Evolutionary conservation across 23 tunicate genomes (phyloP).

Genomic region (Trididemnum clinides): DNA sequence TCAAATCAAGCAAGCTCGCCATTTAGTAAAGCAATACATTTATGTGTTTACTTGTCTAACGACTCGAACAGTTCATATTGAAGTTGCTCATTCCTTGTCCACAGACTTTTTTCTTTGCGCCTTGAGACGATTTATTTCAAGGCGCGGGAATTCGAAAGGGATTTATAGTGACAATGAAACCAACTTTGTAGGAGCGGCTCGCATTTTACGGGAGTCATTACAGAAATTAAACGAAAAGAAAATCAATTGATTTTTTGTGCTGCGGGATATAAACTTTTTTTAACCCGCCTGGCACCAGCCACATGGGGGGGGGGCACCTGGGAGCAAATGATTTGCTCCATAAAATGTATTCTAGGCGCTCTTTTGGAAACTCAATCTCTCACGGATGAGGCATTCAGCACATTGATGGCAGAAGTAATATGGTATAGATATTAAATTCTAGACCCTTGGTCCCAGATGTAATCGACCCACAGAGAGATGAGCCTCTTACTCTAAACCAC

Average conservation of each 20-base stretch:
- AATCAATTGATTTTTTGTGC: slow-evolving; percentile 1
- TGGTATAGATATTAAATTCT: slow-evolving; percentile 4
- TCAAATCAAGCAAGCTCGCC: slow-evolving; percentile 13
- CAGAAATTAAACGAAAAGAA: slow-evolving; percentile 7
- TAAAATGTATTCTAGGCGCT: slow-evolving; percentile 13
- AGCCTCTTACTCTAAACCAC: slow-evolving; percentile 43
- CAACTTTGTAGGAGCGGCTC: slow-evolving; percentile 51
- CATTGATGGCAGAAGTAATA: slow-evolving; percentile 31
- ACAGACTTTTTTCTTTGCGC: slow-evolving; percentile 40
- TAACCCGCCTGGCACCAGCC: slow-evolving; percentile 35
- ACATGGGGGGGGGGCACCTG: slow-evolving; percentile 48
- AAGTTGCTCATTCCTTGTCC: neutral
- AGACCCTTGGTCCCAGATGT: slow-evolving; percentile 9
- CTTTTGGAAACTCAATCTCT: neutral
- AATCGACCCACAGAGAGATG: slow-evolving; percentile 25
- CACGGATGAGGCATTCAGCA: slow-evolving; percentile 16
- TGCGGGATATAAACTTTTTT: slow-evolving; percentile 22
- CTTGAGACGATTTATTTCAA: slow-evolving; percentile 33
- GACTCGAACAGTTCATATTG: slow-evolving; percentile 30
- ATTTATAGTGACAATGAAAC: slow-evolving; percentile 54
- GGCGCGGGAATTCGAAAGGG: slow-evolving; percentile 28
- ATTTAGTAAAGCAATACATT: slow-evolving; percentile 43
- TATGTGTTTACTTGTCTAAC: slow-evolving; percentile 30
- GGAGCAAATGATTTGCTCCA: slow-evolving; percentile 57
- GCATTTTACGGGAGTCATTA: slow-evolving; percentile 32